These are phyloP conservation scores for Colletes gigas DNA, from an alignment of 1,140 invertebrate species.

Conservation along the genomic window DNA sequence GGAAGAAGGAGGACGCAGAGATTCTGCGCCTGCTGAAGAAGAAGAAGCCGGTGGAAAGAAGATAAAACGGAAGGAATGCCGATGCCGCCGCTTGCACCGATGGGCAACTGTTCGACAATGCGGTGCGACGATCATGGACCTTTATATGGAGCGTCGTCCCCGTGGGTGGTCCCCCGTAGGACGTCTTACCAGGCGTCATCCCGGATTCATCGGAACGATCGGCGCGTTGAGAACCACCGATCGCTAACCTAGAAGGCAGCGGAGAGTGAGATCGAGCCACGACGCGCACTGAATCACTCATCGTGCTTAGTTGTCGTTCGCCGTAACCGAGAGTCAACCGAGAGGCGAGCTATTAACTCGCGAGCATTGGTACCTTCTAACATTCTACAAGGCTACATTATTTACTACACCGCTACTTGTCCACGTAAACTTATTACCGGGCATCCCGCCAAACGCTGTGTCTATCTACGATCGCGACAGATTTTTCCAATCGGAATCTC, in stretches of 20 bases:
- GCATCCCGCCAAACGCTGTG: constrained; percentile 3
- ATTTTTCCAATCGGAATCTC: neutral
- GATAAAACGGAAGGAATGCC: constrained; percentile 70
- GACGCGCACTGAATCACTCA: constrained; percentile 78
- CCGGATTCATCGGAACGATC: constrained; percentile 59
- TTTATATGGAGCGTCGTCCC: constrained; percentile 79
- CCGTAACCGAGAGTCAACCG: constrained; percentile 50
- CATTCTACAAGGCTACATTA: constrained; percentile 73
- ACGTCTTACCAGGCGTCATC: constrained; percentile 71
- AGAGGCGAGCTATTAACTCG: constrained; percentile 73
- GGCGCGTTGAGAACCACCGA: constrained; percentile 70
- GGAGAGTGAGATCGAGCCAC: constrained; percentile 67
- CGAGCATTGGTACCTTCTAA: constrained; percentile 52
- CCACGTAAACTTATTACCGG: constrained; percentile 57
- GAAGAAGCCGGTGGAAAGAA: constrained; percentile 63
- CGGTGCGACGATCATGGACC: constrained; percentile 60
- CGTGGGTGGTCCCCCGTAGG: constrained; percentile 78
- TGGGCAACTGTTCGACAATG: constrained; percentile 69
- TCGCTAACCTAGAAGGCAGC: constrained; percentile 56
- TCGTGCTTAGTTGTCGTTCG: constrained; percentile 59
- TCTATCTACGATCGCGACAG: constrained; percentile 1
- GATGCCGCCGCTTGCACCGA: constrained; percentile 61
- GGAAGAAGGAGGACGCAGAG: constrained; percentile 43
- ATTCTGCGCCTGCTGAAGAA: constrained; percentile 57
- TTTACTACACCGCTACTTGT: constrained; percentile 65